Evolutionary conservation across 2,888 invertebrate species (phyloP).

Genomic region (Alcis repandata): DNA sequence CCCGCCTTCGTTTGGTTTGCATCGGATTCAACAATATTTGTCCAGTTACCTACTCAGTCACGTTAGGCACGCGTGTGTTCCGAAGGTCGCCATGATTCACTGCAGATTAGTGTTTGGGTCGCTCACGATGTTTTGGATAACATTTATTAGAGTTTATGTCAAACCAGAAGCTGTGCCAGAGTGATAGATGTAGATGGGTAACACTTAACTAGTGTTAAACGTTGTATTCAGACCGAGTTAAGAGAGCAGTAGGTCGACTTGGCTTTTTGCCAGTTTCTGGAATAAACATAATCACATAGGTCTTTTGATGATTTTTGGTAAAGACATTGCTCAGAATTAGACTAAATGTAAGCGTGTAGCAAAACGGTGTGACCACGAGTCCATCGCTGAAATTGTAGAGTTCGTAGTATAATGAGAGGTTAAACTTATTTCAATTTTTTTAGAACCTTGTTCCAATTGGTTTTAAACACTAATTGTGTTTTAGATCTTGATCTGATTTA

Average conservation of each 20-base stretch:
- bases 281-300: neutral
- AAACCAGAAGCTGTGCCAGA: neutral
- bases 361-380: no score
- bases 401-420: no score
- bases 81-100: constrained; percentile 47
- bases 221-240: neutral
- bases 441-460: no score
- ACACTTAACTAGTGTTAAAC: neutral
- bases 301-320: neutral
- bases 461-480: no score
- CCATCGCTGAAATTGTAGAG: no score
- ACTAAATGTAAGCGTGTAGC: no score
- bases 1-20: constrained; percentile 24
- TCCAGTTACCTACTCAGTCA: constrained; percentile 28
- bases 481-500: no score
- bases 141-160: constrained; percentile 10
- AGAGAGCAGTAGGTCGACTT: neutral
- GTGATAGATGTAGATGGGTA: neutral
- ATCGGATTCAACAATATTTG: constrained; percentile 35
- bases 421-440: no score
- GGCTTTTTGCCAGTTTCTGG: neutral
- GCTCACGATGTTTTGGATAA: constrained; percentile 1
- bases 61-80: constrained; percentile 32
- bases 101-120: constrained; percentile 3
- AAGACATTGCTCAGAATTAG: no score